Percentiles rank a stretch among this genome's conserved stretches.
These are phyloP conservation scores for Ormyrus rosae DNA, from an alignment of 2,888 invertebrate species.

Conservation along the genomic window DNA sequence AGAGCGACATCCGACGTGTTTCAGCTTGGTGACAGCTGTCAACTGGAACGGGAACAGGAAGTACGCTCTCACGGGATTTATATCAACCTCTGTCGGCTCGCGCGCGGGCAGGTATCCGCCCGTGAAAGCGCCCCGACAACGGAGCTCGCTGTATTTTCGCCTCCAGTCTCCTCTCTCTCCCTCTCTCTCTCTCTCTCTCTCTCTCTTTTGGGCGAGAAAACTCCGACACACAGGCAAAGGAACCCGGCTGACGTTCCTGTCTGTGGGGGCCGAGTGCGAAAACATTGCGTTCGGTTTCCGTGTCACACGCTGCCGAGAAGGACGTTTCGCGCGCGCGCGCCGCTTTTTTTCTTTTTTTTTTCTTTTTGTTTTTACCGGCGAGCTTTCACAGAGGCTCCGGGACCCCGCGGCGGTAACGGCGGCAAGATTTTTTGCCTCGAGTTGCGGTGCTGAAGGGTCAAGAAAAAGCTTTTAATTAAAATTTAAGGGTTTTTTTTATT, in stretches of 20 bases:
- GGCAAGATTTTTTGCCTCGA: neutral
- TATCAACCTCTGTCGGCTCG: constrained; percentile 49
- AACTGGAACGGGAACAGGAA: constrained; percentile 58
- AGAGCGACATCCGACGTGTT: constrained; percentile 59
- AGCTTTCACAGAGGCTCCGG: too few relatives aligned
- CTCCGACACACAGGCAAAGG: neutral
- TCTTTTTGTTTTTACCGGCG: too few relatives aligned
- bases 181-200: too few relatives aligned
- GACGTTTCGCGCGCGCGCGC: neutral
- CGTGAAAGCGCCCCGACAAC: constrained; percentile 38
- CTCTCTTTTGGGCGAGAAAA: constrained; percentile 1
- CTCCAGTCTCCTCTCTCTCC: neutral
- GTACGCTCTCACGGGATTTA: constrained; percentile 59
- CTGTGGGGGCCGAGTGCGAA: neutral
- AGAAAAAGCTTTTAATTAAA: constrained; percentile 10
- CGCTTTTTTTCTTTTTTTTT: too few relatives aligned
- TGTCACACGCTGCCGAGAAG: constrained; percentile 1
- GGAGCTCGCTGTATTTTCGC: constrained; percentile 19
- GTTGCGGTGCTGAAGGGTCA: neutral
- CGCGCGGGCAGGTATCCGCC: constrained; percentile 34
- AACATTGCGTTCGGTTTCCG: neutral
- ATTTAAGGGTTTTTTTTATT: neutral
- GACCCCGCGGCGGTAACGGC: too few relatives aligned
- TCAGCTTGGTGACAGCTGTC: constrained; percentile 59
- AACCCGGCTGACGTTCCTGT: neutral